A percentile compares a stretch with the other conserved stretches of the same genome.
These are phyloP conservation scores for Cirrhinus mrigala DNA, from an alignment of 2,797 vertebrate species.

Conservation along the genomic window DNA sequence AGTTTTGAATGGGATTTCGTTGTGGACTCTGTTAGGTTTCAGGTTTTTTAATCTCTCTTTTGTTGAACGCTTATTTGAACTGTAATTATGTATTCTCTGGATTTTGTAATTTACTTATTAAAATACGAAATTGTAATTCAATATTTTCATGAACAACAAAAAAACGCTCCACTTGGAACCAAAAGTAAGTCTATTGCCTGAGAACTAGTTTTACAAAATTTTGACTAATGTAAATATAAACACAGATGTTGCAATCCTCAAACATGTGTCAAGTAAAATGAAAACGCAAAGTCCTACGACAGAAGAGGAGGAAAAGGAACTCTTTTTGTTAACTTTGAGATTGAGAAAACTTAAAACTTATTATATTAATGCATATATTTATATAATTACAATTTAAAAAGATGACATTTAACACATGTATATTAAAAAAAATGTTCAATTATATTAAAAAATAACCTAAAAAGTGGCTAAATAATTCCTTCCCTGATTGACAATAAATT, in stretches of 20 bases:
- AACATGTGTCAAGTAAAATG: background rate
- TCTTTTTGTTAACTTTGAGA: background rate
- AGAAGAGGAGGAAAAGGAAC: background rate
- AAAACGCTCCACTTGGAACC: background rate
- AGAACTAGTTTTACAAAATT: background rate
- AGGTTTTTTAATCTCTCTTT: constrained; percentile 30
- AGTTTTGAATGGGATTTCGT: constrained; percentile 53
- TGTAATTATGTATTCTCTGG: constrained; percentile 25
- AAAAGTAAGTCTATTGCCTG: background rate
- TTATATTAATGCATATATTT: background rate
- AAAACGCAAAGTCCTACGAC: background rate
- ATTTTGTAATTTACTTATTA: background rate
- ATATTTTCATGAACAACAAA: background rate
- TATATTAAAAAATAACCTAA: background rate
- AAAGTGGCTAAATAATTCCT: background rate
- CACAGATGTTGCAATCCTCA: background rate
- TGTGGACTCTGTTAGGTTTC: constrained; percentile 34
- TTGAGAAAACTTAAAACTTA: background rate
- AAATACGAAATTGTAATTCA: background rate
- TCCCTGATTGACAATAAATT: background rate
- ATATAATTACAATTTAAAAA: background rate
- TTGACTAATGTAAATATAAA: background rate
- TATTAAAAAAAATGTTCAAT: background rate
- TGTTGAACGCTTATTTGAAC: constrained; percentile 6
- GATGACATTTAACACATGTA: background rate